Base-by-base conservation (phyloP, 1,140 invertebrate species). In the Drosophila albomicans region DNA sequence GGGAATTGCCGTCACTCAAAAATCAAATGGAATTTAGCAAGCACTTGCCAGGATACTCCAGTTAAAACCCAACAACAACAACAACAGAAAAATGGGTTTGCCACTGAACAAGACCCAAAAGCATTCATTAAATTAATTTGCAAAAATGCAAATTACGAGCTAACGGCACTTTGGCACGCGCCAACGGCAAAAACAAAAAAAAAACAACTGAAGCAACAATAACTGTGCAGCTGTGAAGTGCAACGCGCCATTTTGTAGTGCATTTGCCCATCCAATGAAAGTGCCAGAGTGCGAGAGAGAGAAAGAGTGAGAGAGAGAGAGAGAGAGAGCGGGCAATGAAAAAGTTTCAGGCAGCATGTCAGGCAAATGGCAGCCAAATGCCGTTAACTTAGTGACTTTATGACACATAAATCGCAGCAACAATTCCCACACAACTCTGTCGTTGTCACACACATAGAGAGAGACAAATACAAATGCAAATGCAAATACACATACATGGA, bases 321-420 rank as follows among this genome's bases (percentile, higher is more conserved):
- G 28, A 0, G 13, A n/a, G 20, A n/a, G 35, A 10, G 38, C 5
- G 30, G 20, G 11, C 71, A 46, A 48, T 56, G 32, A 35, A 20
- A 38, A 71, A 70, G 56, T 69, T 63, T 65, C 43, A 48, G 56
- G 54, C 56, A 49, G 48, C 56, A 80, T 87, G 79, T 43, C 65
- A 77, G 84, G 77, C 59, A 75, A 85, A 78, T 81, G 85, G 85
- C 81, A 85, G 81, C 25, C 75, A 85, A 88, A 89, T 88, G 85
- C 81, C 85, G 75, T 85, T 88, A 91, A 82, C 86, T 90, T 90
- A 90, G 82, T 90, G 86, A 90, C 86, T 90, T 91, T 90, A 91
- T 90, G 86, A 91, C 86, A 90, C 86, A 90, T 90, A 90, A 90
- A 90, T 91, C 79, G 86, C 77, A 78, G 85, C 64, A 71, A 71